phyloP scores from a whole-genome alignment of 2,888 invertebrate genomes.

The Prosopocoilus inquinatus region DNA sequence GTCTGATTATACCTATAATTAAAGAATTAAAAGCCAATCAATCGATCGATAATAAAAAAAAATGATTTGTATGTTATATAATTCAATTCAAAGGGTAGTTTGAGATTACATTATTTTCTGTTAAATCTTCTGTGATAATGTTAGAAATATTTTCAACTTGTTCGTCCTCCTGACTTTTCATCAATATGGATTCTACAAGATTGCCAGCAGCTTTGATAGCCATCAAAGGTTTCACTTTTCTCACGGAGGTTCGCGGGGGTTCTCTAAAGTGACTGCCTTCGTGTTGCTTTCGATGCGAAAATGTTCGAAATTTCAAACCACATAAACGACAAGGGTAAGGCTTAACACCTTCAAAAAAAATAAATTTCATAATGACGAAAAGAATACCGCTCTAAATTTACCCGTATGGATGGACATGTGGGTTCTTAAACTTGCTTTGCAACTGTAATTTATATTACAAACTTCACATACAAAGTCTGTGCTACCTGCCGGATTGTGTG shows the following conservation, averaged over 20 bases:
- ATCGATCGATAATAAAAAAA: no score
- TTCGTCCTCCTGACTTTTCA: neutral
- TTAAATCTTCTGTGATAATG: no score
- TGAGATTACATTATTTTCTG: no score
- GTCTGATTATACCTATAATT: no score
- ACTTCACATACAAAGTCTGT: constrained; percentile 62
- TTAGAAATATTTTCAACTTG: no score
- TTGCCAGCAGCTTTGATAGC: constrained; percentile 6
- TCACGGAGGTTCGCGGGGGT: constrained; percentile 18
- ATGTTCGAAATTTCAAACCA: constrained; percentile 62
- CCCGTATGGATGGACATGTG: constrained; percentile 67
- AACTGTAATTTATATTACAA: constrained; percentile 62
- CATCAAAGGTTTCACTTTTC: constrained; percentile 5
- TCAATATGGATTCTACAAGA: constrained; percentile 30
- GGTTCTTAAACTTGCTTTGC: constrained; percentile 64
- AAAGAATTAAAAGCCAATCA: no score
- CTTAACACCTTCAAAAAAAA: constrained; percentile 51
- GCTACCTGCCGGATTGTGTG: constrained; percentile 54
- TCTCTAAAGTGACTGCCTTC: constrained; percentile 54
- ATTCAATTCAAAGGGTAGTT: no score
- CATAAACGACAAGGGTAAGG: constrained; percentile 63
- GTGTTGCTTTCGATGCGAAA: constrained; percentile 66
- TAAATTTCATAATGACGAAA: neutral
- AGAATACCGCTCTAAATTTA: constrained; percentile 26
- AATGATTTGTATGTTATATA: no score